Evolutionary conservation across 2,113 vertebrate genomes (phyloP), one percentile per base, ranked within the genome.

Genomic region (Callocephalon fimbriatum): DNA sequence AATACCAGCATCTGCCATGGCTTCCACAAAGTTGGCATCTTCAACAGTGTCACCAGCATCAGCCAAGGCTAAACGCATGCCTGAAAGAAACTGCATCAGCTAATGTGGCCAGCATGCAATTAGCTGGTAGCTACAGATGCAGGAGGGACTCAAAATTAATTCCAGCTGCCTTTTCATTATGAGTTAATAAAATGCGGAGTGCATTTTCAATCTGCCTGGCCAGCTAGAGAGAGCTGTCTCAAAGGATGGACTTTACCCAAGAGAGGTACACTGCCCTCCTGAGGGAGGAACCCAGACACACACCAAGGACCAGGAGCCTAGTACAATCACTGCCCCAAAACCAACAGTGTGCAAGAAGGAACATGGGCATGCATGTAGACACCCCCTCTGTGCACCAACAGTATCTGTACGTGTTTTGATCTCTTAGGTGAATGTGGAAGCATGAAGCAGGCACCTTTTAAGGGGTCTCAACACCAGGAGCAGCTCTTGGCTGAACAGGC

Each of bases 21-120:
- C 96, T 98, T 99, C 99, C 72, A 99, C 99, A 51, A 99, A 99
- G 97, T 99, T 99, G 62, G 99, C 99, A 68, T 99, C 99, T 96
- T 99, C 99, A 54, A 99, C 99, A 2, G 99, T 99, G 97, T 99
- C 99, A 1, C 99, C 99, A 21, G 99, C 99, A 78, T 99, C 99
- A 17, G 99, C 99, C 29, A 99, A 94, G 75, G 99, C 99, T 93
- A 99, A 96, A n/a, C 99, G 99, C 99, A 99, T 99, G 45, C 99
- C 99, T 99, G 95, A 29, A 35, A 42, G 38, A 68, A 44, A 75
- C 2, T 3, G 14, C 53, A 17, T 32, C 31, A 83, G 85, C 23
- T 22, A 3, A 47, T 5, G 2, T 0, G 26, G 70, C 40, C 40
- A 70, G 66, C 56, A 11, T 2, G 23, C 22, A 29, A 29, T 2